Evolutionary conservation across 2,113 vertebrate genomes (phyloP), one percentile per base, ranked within the genome.

Genomic region (Coturnix japonica): DNA sequence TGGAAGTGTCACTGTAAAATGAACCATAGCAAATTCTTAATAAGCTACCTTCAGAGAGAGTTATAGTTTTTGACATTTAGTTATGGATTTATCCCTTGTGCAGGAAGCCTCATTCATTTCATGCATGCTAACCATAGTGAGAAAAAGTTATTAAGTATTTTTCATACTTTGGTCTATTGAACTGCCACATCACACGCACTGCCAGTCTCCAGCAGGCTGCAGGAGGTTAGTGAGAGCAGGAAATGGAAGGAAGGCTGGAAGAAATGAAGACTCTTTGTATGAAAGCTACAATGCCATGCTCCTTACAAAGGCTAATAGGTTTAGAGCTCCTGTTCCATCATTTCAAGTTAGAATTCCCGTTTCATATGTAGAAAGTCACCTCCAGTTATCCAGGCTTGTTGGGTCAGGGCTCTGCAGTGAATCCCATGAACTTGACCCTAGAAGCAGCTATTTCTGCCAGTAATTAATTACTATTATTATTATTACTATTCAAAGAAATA

Each of bases 1-100:
- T 94, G 96, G 97, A 97, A 96, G 95, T 97, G 97, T 95, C 96
- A 87, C 87, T 96, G 95, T 76, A 97, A 96, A 97, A 97, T 95
- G 96, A 97, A 96, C 96, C 95, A 65, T 74, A 90, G 90, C 95
- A 97, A 94, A 94, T 95, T 95, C 94, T 96, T 97, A 97, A 97
- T 97, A 96, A 96, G 91, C 94, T 94, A 89, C 71, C 92, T 97
- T 97, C 96, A 84, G 94, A 95, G 90, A 91, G 82, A 95, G 94
- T 97, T 97, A 97, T 66, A 86, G 79, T 82, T 96, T 96, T 94
- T 97, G 96, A 96, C 96, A 96, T 95, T 96, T 93, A 91, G 91
- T 93, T 97, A 93, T 88, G 96, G 96, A 95, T 90, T 92, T 95
- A 87, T 91, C 89, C 89, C 76, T 75, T 85, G 49, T 82, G 91